Percentiles rank a stretch among this genome's conserved stretches.
phyloP scores from a whole-genome alignment of 1,140 invertebrate species.

The Linepithema humile region DNA sequence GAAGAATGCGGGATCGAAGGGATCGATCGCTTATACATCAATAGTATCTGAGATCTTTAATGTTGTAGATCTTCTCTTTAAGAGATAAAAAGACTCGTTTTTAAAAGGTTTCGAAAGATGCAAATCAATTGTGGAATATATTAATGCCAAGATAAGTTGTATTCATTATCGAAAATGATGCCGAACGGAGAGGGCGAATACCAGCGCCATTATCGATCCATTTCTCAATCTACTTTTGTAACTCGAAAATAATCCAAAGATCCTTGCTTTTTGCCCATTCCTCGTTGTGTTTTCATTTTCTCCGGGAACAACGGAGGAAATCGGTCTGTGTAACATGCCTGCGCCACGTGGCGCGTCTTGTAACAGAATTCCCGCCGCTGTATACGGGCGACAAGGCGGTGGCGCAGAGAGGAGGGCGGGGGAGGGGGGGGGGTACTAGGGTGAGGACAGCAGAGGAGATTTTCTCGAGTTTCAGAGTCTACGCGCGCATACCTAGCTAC shows the following conservation, averaged over 20 bases:
- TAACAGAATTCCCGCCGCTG: slow-evolving; percentile 52
- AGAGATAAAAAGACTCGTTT: no score
- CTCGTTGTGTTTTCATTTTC: neutral
- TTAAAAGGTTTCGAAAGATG: neutral
- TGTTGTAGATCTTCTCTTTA: neutral
- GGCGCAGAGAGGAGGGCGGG: no score
- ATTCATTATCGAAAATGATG: neutral
- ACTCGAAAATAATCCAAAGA: neutral
- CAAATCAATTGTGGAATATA: neutral
- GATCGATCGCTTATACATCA: slow-evolving; percentile 14
- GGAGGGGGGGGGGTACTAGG: neutral
- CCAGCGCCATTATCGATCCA: neutral
- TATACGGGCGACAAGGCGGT: neutral
- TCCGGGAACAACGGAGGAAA: neutral
- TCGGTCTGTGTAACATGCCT: slow-evolving; percentile 47
- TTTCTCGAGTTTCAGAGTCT: slow-evolving; percentile 61
- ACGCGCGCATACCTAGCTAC: neutral
- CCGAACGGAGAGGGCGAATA: neutral
- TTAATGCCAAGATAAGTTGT: neutral
- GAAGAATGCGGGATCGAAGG: slow-evolving; percentile 6
- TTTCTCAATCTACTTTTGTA: neutral
- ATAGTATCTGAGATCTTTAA: neutral
- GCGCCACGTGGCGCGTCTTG: slow-evolving; percentile 62
- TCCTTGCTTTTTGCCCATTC: neutral
- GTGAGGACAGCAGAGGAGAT: slow-evolving; percentile 51